Conservation (phyloP, 2,113 vertebrate genomes). For the Megaceryle maxima region DNA sequence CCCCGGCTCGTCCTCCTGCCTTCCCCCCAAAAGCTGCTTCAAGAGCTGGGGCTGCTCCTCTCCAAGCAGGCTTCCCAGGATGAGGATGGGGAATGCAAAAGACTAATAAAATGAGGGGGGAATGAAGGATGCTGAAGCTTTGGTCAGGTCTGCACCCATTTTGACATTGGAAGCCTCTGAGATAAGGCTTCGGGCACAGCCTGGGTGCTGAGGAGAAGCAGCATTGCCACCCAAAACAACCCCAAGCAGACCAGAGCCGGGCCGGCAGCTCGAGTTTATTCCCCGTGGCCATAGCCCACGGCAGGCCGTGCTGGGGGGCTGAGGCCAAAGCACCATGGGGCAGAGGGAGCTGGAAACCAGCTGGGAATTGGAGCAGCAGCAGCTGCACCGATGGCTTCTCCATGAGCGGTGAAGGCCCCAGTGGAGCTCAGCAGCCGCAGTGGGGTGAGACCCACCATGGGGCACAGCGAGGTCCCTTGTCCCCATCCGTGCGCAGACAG, state of each 20-base stretch:
- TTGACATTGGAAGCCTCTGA: fast-evolving
- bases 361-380: background rate
- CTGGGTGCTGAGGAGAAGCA: background rate
- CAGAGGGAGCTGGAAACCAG: background rate
- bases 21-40: background rate
- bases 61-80: background rate
- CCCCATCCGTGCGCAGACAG: background rate
- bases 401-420: fast-evolving
- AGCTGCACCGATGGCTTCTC: background rate
- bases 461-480: too few relatives aligned
- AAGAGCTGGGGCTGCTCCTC: fast-evolving
- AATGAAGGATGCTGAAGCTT: background rate
- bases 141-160: background rate
- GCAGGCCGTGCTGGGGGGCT: background rate
- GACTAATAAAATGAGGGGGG: background rate
- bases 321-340: fast-evolving
- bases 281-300: fast-evolving
- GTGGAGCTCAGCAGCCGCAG: background rate
- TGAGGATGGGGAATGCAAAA: background rate
- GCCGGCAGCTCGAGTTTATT: fast-evolving
- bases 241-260: fast-evolving
- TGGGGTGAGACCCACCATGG: fast-evolving
- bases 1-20: fast-evolving
- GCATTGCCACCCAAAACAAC: fast-evolving
- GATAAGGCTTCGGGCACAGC: background rate